Base-by-base conservation (phyloP, 2,888 invertebrate species). In the Chamaedrilus cognettii region DNA sequence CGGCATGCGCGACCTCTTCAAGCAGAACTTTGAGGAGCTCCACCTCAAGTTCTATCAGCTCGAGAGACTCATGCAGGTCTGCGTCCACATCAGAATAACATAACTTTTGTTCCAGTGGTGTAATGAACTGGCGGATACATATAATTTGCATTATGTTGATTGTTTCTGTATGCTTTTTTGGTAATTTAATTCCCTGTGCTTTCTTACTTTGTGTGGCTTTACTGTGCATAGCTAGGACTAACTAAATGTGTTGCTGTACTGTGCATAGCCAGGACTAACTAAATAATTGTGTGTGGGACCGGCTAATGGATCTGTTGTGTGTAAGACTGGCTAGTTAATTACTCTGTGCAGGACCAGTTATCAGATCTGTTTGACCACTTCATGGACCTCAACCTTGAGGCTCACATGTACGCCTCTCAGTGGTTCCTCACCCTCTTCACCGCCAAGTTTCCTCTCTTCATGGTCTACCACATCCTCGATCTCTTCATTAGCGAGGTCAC, bases 341-440 rank as follows among this genome's bases (percentile, higher is more conserved):
- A n/a, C n/a, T n/a, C n/a, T 42, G 11, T 42, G 19, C 19, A 42
- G 42, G 42, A 42, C 19, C 11, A 28, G 58, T 31, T 57, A 31
- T 96, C 97, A 5, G 96, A 97, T 78, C 87, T 99, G 76, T 91
- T 94, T 82, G 90, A 92, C 74, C 99, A 84, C 71, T 84, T 84
- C 75, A 92, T 92, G 80, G 85, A 93, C 34, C 90, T 90, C 91
- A 91, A 86, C 71, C 96, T 98, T 86, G 94, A 94, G 84, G 96
- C 97, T 0, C 94, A 96, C 11, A 94, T 97, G 90, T 98, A 97
- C 82, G 97, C 98, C 11, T 96, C 95, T 73, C 93, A 95, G 74
- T 99, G 98, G 98, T 99, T 99, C 85, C 88, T 99, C 56, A 99
- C 99, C 0, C 87, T 99, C n/a, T 99, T 96, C 85, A 96, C 98